Percentiles rank a stretch among this genome's conserved stretches.
Evolutionary conservation across 2,113 vertebrate genomes (phyloP).

Genomic region (Romanogobio albipinnatus): DNA sequence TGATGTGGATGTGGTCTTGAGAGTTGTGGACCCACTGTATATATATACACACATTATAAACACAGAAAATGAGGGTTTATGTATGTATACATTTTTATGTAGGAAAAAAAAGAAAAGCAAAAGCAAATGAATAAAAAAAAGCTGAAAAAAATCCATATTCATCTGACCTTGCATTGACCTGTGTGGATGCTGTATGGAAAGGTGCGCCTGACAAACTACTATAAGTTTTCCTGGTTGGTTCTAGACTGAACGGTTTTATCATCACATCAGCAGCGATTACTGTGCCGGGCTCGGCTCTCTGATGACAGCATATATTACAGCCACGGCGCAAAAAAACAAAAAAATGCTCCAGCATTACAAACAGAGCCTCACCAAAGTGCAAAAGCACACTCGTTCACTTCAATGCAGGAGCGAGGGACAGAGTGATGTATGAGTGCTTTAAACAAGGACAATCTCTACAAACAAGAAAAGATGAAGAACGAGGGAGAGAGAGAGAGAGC

Average conservation of each 20-base stretch:
- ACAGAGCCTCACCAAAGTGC: constrained; percentile 15
- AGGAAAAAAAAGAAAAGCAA: background rate
- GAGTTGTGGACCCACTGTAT: background rate
- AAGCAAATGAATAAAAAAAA: constrained; percentile 1
- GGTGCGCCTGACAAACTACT: background rate
- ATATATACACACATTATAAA: background rate
- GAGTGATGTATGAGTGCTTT: constrained; percentile 48
- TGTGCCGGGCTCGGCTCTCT: constrained; percentile 88
- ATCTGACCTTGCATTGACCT: constrained; percentile 88
- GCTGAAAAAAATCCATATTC: constrained; percentile 83
- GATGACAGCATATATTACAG: constrained; percentile 84
- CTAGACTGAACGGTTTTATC: constrained; percentile 83
- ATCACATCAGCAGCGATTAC: constrained; percentile 93
- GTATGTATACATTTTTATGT: constrained; percentile 1
- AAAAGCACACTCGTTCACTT: constrained; percentile 41
- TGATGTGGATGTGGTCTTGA: background rate
- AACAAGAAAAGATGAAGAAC: background rate
- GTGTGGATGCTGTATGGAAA: background rate
- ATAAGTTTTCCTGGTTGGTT: background rate
- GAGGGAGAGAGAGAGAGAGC: background rate
- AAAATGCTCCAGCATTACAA: background rate
- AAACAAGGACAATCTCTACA: constrained; percentile 44
- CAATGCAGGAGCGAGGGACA: constrained; percentile 41
- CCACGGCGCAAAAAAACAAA: constrained; percentile 67
- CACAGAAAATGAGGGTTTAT: background rate